Conservation (phyloP, 2,113 vertebrate genomes). For the Pelmatolapia mariae region DNA sequence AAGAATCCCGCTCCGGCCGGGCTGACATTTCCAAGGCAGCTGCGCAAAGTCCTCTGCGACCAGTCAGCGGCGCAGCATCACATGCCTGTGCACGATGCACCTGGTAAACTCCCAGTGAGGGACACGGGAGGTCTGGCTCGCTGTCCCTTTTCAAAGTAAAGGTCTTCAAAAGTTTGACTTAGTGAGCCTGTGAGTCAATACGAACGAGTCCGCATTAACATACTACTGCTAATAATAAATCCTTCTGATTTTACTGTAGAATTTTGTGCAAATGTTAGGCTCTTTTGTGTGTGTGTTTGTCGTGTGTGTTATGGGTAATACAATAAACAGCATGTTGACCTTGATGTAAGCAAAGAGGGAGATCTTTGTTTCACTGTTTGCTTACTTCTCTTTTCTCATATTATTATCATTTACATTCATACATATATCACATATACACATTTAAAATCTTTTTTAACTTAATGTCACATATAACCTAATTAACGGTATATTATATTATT, state of each 20-base stretch:
- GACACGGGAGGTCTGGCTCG: background rate
- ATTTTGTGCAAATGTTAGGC: fast-evolving
- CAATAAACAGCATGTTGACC: background rate
- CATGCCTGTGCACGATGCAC: background rate
- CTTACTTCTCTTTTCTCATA: background rate
- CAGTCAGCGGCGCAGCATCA: background rate
- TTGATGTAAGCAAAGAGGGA: background rate
- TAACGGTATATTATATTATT: too few relatives aligned
- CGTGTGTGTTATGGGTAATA: background rate
- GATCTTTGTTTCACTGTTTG: background rate
- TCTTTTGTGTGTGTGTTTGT: fast-evolving
- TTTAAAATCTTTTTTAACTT: background rate
- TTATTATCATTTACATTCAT: background rate
- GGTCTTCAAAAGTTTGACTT: background rate
- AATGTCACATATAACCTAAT: fast-evolving
- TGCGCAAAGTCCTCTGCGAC: background rate
- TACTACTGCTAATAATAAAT: background rate
- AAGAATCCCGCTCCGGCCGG: background rate
- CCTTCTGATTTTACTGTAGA: background rate
- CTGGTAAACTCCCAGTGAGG: background rate
- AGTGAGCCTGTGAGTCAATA: too few relatives aligned
- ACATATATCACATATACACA: background rate
- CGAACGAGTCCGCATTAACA: background rate
- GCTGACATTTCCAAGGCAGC: background rate
- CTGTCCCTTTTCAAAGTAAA: background rate